phyloP scores from a whole-genome alignment of 2,888 invertebrate species.

The Uloborus plumipes region DNA sequence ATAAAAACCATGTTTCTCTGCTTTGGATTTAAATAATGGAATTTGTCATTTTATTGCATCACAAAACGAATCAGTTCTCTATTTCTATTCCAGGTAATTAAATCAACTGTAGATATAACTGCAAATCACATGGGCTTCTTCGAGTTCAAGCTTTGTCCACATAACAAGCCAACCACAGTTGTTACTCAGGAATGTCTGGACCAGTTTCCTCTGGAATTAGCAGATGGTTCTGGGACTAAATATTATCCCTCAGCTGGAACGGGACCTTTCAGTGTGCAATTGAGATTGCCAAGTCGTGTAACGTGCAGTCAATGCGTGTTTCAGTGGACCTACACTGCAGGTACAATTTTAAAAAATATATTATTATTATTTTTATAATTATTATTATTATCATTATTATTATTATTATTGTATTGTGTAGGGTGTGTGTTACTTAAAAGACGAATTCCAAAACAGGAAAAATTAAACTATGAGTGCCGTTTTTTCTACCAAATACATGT shows the following conservation, averaged over 20 bases:
- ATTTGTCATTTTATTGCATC: neutral
- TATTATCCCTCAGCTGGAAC: conserved; percentile 61
- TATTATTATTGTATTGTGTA: neutral
- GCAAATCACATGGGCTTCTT: conserved; percentile 90
- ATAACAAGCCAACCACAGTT: conserved; percentile 83
- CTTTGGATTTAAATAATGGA: neutral
- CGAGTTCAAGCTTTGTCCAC: conserved; percentile 85
- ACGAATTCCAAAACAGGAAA: no score
- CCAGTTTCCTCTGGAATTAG: conserved; percentile 77
- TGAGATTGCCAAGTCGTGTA: conserved; percentile 79
- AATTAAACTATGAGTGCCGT: no score
- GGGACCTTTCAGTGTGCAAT: conserved; percentile 57
- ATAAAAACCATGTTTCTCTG: neutral
- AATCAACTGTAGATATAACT: conserved; percentile 84
- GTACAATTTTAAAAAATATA: conserved; percentile 56
- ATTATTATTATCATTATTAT: no score
- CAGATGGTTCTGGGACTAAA: conserved; percentile 77
- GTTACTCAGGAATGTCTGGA: conserved; percentile 84
- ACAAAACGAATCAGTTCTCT: neutral
- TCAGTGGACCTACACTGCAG: conserved; percentile 72
- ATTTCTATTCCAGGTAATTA: conserved; percentile 72
- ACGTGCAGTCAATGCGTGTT: conserved; percentile 71
- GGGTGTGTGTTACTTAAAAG: no score
- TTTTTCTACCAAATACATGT: no score
- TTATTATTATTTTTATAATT: no score